Evolutionary conservation across 2,113 vertebrate genomes (phyloP).

Genomic region (Microcebus jonahi): DNA sequence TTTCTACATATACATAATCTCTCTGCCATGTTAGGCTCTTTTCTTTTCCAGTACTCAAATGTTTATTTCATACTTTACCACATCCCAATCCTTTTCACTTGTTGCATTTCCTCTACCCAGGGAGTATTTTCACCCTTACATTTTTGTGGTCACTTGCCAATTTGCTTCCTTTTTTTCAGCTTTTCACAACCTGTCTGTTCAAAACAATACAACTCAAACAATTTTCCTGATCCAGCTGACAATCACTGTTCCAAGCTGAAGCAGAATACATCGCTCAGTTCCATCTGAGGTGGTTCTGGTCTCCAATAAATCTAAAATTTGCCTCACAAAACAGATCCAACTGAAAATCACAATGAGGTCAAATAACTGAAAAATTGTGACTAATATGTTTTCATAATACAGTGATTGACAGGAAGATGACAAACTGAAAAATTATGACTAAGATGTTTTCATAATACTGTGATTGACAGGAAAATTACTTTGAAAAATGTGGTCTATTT

Average conservation of each 20-base stretch:
- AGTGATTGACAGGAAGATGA: conserved; percentile 23
- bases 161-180: not conserved
- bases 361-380: conserved; percentile 18
- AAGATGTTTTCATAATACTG: conserved; percentile 30
- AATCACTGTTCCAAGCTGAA: not conserved
- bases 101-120: not conserved
- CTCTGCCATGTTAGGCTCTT: not conserved
- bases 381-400: conserved; percentile 25
- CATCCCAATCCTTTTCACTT: not conserved
- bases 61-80: not conserved
- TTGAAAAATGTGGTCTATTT: conserved; percentile 48
- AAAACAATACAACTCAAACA: conserved; percentile 25
- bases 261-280: not conserved
- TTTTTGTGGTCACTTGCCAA: conserved; percentile 23
- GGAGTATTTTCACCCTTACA: conserved; percentile 2
- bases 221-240: not conserved
- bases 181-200: not conserved
- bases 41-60: not conserved
- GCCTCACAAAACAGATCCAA: conserved; percentile 15
- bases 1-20: not conserved
- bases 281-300: not conserved
- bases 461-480: conserved; percentile 32
- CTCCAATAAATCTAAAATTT: not conserved
- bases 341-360: conserved; percentile 21
- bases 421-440: conserved; percentile 16